A percentile compares a stretch with the other conserved stretches of the same genome.
Conservation (phyloP, 2,797 vertebrate genomes). For the Thamnophis elegans region DNA sequence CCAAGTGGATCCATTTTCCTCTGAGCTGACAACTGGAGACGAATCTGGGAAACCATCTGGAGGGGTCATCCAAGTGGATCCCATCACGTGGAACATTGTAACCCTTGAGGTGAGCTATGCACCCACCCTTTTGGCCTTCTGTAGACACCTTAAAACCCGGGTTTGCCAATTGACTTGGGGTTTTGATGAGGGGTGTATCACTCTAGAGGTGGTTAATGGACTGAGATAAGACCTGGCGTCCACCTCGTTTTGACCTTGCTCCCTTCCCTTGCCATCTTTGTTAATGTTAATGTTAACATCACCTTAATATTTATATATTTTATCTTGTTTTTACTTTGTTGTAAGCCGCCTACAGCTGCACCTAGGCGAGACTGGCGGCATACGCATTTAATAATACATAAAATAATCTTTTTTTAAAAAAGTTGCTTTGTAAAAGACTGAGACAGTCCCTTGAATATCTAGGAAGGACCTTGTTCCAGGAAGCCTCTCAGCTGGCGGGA, state of each 20-base stretch:
- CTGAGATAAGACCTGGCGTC: not conserved
- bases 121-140: not conserved
- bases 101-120: not conserved
- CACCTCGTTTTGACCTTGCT: no score
- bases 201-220: not conserved
- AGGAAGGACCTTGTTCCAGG: not conserved
- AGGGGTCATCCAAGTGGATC: not conserved
- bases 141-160: not conserved
- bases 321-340: not conserved
- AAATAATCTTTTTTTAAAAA: not conserved
- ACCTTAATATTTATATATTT: not conserved
- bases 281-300: not conserved
- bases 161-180: not conserved
- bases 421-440: not conserved
- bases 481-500: not conserved
- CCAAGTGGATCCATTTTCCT: no score
- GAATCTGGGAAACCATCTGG: not conserved
- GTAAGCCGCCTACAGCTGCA: not conserved
- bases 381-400: not conserved
- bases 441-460: not conserved
- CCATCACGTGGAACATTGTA: not conserved
- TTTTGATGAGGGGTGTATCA: not conserved
- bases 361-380: not conserved
- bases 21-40: not conserved
- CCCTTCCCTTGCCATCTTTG: not conserved